Conservation (phyloP, 2,888 invertebrate species). For the Trachelus iudaicus region DNA sequence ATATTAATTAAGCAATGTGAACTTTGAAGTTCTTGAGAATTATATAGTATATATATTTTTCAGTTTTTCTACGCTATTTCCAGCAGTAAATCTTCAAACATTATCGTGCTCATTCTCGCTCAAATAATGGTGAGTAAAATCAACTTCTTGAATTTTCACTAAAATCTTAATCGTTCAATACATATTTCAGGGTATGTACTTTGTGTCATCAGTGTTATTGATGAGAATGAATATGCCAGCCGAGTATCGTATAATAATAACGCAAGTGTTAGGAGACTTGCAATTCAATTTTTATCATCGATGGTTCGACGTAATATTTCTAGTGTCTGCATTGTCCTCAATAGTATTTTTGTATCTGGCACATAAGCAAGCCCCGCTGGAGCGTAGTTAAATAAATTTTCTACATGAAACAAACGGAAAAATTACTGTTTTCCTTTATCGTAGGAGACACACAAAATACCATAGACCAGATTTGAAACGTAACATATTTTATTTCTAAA, state of each 20-base stretch:
- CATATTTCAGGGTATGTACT: constrained; percentile 91
- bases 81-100: constrained; percentile 97
- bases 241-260: constrained; percentile 93
- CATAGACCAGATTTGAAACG: constrained; percentile 19
- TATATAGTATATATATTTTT: constrained; percentile 25
- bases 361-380: constrained; percentile 82
- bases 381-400: constrained; percentile 36
- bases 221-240: constrained; percentile 99
- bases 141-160: background rate
- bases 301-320: constrained; percentile 99
- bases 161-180: constrained; percentile 3
- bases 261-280: constrained; percentile 93
- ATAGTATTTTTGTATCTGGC: constrained; percentile 96
- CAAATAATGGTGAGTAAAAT: constrained; percentile 87
- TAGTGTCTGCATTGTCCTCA: constrained; percentile 95
- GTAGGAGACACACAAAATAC: too few relatives aligned
- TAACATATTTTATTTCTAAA: constrained; percentile 32
- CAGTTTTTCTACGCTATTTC: constrained; percentile 99
- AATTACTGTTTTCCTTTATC: too few relatives aligned
- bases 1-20: background rate
- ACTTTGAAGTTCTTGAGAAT: background rate
- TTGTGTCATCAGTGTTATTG: constrained; percentile 95
- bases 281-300: constrained; percentile 99
- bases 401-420: too few relatives aligned
- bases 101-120: constrained; percentile 95